phyloP scores from a whole-genome alignment of 2,888 invertebrate genomes.

The Parapristionchus giblindavisi region DNA sequence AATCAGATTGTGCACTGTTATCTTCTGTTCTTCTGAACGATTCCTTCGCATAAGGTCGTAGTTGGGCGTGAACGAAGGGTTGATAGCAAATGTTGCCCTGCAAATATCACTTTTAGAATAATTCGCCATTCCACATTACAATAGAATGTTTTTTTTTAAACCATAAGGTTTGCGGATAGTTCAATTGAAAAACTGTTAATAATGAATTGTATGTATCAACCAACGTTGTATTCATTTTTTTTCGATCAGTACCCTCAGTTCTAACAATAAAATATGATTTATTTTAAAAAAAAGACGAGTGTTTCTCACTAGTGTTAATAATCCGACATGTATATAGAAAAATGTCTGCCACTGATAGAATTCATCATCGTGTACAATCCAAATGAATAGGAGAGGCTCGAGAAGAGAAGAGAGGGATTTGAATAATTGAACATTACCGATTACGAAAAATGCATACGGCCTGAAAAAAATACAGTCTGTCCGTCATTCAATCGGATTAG shows the following conservation, averaged over 20 bases:
- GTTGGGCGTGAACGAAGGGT: conserved; percentile 26
- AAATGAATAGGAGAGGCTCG: conserved; percentile 46
- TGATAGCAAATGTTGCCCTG: conserved; percentile 13
- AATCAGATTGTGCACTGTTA: too few species aligned
- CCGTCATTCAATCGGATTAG: neutral
- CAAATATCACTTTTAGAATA: too few species aligned
- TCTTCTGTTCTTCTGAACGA: too few species aligned
- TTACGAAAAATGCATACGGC: conserved; percentile 49
- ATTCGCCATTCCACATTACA: too few species aligned
- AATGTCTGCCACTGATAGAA: conserved; percentile 16
- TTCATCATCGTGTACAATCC: conserved; percentile 14
- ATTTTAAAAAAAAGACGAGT: neutral
- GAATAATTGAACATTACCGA: conserved; percentile 52
- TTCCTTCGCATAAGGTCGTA: too few species aligned
- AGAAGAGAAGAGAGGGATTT: conserved; percentile 50
- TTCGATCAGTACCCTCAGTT: neutral
- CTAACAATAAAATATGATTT: neutral
- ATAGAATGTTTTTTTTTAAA: neutral
- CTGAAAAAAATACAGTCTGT: conserved; percentile 37
- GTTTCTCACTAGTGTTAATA: conserved; percentile 13
- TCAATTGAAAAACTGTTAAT: neutral
- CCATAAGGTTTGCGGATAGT: neutral
- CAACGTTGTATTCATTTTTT: neutral
- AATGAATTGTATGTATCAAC: neutral
- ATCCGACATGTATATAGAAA: conserved; percentile 31